phyloP scores from a whole-genome alignment of 2,797 vertebrate genomes.

The Carcharodon carcharias region DNA sequence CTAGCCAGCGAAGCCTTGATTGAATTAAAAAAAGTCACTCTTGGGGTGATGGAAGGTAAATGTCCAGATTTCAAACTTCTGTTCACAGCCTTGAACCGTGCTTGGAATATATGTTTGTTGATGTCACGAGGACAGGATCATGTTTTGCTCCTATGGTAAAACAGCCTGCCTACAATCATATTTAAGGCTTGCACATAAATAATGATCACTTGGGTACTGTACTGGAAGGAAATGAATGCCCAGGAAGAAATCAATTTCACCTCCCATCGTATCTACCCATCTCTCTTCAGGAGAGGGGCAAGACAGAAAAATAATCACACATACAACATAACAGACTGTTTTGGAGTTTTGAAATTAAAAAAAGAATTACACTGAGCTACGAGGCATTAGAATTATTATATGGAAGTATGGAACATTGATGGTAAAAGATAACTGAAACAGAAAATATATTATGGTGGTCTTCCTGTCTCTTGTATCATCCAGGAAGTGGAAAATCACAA shows the following conservation, averaged over 20 bases:
- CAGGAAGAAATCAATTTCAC: not conserved
- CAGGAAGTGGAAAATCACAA: not conserved
- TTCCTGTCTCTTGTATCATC: not conserved
- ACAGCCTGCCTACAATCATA: not conserved
- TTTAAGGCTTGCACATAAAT: not conserved
- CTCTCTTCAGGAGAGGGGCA: not conserved
- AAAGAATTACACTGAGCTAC: not conserved
- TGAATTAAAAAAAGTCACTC: not conserved
- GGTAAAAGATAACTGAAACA: not conserved
- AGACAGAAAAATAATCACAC: no score
- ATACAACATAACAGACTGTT: not conserved
- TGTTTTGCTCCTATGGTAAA: not conserved
- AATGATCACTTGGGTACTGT: not conserved
- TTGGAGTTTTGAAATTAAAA: not conserved
- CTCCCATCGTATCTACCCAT: not conserved
- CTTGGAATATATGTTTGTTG: not conserved
- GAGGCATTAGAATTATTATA: not conserved
- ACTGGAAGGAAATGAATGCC: not conserved
- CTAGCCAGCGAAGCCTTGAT: no score
- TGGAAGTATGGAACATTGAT: not conserved
- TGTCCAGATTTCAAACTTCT: not conserved
- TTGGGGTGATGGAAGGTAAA: not conserved
- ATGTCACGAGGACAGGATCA: not conserved
- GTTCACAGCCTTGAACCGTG: not conserved
- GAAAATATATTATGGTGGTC: not conserved